Base-by-base conservation (phyloP, 2,113 vertebrate species). In the Pogona vitticeps region DNA sequence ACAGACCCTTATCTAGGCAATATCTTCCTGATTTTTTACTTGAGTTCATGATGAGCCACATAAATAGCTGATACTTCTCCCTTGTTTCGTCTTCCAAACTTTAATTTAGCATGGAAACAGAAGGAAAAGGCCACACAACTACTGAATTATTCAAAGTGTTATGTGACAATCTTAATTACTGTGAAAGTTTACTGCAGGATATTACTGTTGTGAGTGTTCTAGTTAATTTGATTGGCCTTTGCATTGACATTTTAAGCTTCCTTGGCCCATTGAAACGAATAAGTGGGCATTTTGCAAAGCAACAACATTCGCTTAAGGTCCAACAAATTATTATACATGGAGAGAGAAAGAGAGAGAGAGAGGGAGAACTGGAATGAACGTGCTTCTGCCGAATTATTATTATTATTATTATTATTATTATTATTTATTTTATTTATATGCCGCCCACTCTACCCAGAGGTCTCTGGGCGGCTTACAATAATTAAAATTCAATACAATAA, bases 201-300 rank as follows among this genome's bases (percentile, higher is more conserved):
- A 84, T 68, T 33, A 85, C 63, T 76, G 79, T 76, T 28, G 61
- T 81, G 78, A 61, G 36, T 61, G 42, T 76, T 88, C 71, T 56
- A 70, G 21, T 36, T 88, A 88, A 88, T 88, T 85, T 85, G 78
- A 88, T 88, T 88, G 88, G 77, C 83, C 88, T 88, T 88, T 88
- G 33, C 78, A 76, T 28, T 88, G 88, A 85, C 83, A 88, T 88
- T 88, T 88, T 76, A 88, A 81, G 71, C 77, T 88, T 88, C 56
- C 61, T 33, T 71, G 67, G 38, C 14, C 70, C 61, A 81, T 82
- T 88, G 81, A 76, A 81, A 76, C 20, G 31, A 76, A 68, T 59
- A 85, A 85, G 28, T 68, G 46, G 61, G 28, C 33, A 76, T 76
- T 33, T 58, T 73, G 58, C 56, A 72, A 65, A 72, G 33, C 31